A percentile compares a stretch with the other conserved stretches of the same genome.
Evolutionary conservation across 2,113 vertebrate genomes (phyloP).

Genomic region (Engystomops pustulosus): DNA sequence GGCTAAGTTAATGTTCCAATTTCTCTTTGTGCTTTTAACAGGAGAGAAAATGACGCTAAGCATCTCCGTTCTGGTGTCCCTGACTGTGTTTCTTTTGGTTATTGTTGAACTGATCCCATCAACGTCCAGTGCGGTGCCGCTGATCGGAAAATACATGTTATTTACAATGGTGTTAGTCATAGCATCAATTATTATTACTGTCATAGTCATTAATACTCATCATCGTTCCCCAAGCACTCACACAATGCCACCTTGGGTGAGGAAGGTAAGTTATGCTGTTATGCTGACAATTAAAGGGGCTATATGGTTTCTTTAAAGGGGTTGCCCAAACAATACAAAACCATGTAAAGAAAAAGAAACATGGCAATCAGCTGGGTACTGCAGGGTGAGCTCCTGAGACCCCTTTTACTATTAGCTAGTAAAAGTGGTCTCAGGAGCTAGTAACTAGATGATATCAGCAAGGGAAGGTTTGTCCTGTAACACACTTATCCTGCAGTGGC

Average conservation of each 20-base stretch:
- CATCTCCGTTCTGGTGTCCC: slow-evolving; percentile 93
- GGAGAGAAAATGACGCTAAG: slow-evolving; percentile 99
- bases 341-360: too few relatives aligned
- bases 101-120: slow-evolving; percentile 98
- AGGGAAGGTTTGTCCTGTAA: too few relatives aligned
- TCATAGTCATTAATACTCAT: slow-evolving; percentile 96
- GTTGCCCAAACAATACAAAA: background rate
- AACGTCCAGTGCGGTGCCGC: slow-evolving; percentile 92
- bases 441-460: too few relatives aligned
- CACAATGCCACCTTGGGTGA: slow-evolving; percentile 92
- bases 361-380: too few relatives aligned
- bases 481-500: too few relatives aligned
- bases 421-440: too few relatives aligned
- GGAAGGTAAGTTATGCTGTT: slow-evolving; percentile 82
- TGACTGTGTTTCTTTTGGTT: slow-evolving; percentile 97
- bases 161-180: slow-evolving; percentile 99
- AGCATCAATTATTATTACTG: slow-evolving; percentile 94
- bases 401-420: too few relatives aligned
- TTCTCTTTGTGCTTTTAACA: slow-evolving; percentile 61
- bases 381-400: too few relatives aligned
- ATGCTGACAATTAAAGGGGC: background rate
- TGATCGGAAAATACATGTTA: slow-evolving; percentile 98
- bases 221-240: slow-evolving; percentile 97
- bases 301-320: background rate
- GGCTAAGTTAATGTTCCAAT: too few relatives aligned